These are phyloP conservation scores for Argyra leucocephala DNA, from an alignment of 2,888 invertebrate genomes.

Conservation along the genomic window DNA sequence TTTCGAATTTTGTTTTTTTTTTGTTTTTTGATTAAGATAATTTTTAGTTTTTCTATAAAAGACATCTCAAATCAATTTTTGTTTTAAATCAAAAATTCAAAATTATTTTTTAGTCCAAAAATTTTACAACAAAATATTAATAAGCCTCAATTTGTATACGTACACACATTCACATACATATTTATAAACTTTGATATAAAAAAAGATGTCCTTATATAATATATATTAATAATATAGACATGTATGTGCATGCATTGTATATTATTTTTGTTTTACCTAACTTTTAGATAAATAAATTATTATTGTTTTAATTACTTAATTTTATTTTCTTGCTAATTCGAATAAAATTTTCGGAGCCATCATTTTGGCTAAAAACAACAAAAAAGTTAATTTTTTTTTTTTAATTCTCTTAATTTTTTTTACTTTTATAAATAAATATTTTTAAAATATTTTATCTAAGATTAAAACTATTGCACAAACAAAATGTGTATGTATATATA, in stretches of 20 bases:
- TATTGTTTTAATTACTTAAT: neutral
- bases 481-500: neutral
- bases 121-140: neutral
- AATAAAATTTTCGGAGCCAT: neutral
- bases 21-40: too few species aligned
- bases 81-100: too few species aligned
- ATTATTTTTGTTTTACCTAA: neutral
- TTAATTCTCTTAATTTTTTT: neutral
- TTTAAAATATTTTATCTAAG: conserved; percentile 6
- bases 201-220: too few species aligned
- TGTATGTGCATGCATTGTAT: neutral
- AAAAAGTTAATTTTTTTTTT: neutral
- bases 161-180: neutral
- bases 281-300: neutral
- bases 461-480: conserved; percentile 6
- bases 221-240: too few species aligned
- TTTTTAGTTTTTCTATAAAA: too few species aligned
- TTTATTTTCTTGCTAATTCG: neutral
- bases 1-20: too few species aligned
- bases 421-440: neutral
- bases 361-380: neutral
- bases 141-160: neutral
- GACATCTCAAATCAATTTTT: too few species aligned
- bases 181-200: too few species aligned
- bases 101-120: too few species aligned